A percentile compares a stretch with the other conserved stretches of the same genome.
phyloP scores from a whole-genome alignment of 2,888 invertebrate species.

The Diaphora mendica region DNA sequence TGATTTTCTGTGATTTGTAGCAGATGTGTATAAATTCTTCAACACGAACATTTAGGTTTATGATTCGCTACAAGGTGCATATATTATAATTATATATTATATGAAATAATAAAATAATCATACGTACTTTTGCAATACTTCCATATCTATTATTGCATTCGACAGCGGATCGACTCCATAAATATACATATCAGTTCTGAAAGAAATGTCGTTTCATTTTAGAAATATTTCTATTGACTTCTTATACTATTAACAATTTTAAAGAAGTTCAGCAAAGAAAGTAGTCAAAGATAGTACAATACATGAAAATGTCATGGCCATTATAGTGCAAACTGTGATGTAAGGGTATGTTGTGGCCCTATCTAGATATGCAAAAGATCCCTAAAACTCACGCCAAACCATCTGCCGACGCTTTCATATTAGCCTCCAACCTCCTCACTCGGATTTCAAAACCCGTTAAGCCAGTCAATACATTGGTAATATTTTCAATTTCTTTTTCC shows the following conservation, averaged over 20 bases:
- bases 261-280: neutral
- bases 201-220: too few relatives aligned
- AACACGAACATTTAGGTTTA: neutral
- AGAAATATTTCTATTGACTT: too few relatives aligned
- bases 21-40: too few relatives aligned
- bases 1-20: too few relatives aligned
- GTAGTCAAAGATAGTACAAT: neutral
- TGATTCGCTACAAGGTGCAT: neutral
- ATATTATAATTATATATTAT: neutral
- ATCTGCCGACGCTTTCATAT: constrained; percentile 89
- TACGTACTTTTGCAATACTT: constrained; percentile 91
- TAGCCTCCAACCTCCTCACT: constrained; percentile 92
- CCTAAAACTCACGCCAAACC: constrained; percentile 87
- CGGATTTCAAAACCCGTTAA: constrained; percentile 93
- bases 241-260: too few relatives aligned
- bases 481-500: constrained; percentile 89
- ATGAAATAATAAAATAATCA: neutral
- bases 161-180: constrained; percentile 94
- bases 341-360: too few relatives aligned
- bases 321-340: too few relatives aligned
- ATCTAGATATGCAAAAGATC: neutral
- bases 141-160: constrained; percentile 93
- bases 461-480: constrained; percentile 89
- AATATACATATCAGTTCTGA: constrained; percentile 93
- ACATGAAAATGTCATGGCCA: too few relatives aligned